Evolutionary conservation across 2,113 vertebrate species (phyloP).

Genomic region (Hoplias malabaricus): DNA sequence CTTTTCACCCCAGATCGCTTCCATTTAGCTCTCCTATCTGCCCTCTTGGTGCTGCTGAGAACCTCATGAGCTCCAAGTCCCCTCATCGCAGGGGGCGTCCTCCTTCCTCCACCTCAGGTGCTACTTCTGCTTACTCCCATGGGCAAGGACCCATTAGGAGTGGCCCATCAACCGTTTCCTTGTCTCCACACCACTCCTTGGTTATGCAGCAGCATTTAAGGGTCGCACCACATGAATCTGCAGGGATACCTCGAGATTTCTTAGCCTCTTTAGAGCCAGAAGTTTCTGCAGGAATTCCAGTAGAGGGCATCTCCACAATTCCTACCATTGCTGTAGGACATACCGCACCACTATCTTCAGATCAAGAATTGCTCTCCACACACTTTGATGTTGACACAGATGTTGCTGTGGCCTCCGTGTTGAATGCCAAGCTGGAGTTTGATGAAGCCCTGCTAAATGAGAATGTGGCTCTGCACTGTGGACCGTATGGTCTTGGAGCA

Average conservation of each 20-base stretch:
- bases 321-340: constrained; percentile 66
- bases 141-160: constrained; percentile 45
- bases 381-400: constrained; percentile 72
- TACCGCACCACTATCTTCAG: constrained; percentile 57
- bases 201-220: constrained; percentile 62
- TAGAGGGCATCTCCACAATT: constrained; percentile 62
- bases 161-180: constrained; percentile 16
- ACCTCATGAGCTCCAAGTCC: constrained; percentile 51
- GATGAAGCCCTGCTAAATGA: constrained; percentile 78
- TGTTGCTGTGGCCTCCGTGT: constrained; percentile 78
- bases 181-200: constrained; percentile 56
- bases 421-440: constrained; percentile 82
- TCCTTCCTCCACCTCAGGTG: constrained; percentile 64
- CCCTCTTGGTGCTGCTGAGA: constrained; percentile 54
- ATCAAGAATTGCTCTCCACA: constrained; percentile 69
- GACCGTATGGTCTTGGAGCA: constrained; percentile 48
- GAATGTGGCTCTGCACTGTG: constrained; percentile 70
- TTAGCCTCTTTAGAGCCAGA: constrained; percentile 69
- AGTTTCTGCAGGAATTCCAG: constrained; percentile 64
- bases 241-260: constrained; percentile 72
- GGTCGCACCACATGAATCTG: constrained; percentile 64
- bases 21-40: constrained; percentile 64
- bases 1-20: constrained; percentile 54
- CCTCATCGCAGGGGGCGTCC: constrained; percentile 65
- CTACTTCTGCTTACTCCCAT: constrained; percentile 74